Conservation (phyloP, 2,113 vertebrate species). For the Pollimyrus isidori region DNA sequence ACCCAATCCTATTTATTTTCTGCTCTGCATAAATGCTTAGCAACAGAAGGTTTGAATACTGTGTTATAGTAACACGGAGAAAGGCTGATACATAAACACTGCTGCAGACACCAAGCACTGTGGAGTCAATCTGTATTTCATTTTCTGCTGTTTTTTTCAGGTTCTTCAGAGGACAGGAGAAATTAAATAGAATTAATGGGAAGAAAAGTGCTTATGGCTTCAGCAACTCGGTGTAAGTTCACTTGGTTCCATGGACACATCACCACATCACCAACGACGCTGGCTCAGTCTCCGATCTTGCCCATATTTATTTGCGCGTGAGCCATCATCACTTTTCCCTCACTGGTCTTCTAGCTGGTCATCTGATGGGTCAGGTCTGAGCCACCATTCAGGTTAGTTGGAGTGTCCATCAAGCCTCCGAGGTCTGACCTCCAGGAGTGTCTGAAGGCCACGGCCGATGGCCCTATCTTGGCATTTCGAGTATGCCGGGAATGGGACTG, state of each 20-base stretch:
- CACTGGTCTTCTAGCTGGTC: neutral
- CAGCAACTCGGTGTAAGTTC: neutral
- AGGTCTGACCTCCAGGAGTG: constrained; percentile 17
- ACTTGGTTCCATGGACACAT: neutral
- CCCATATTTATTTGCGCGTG: too few species aligned
- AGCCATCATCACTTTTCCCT: neutral
- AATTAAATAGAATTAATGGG: neutral
- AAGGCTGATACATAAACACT: neutral
- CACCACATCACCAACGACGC: neutral
- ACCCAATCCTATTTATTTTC: constrained; percentile 21
- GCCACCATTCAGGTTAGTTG: neutral
- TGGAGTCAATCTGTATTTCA: neutral
- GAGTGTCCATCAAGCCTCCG: neutral
- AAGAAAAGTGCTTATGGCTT: neutral
- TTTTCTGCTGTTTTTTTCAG: neutral
- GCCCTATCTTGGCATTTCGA: constrained; percentile 40
- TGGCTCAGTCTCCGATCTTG: neutral
- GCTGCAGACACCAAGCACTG: neutral
- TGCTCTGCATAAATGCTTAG: constrained; percentile 18
- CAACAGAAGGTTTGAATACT: constrained; percentile 14
- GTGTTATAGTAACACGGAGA: constrained; percentile 18
- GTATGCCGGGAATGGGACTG: constrained; percentile 30
- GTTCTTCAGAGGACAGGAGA: neutral
- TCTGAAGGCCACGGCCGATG: constrained; percentile 22
- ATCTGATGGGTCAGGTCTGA: neutral